Percentiles rank a stretch among this genome's conserved stretches.
phyloP scores from a whole-genome alignment of 2,888 invertebrate genomes.

The Erebia aethiops region DNA sequence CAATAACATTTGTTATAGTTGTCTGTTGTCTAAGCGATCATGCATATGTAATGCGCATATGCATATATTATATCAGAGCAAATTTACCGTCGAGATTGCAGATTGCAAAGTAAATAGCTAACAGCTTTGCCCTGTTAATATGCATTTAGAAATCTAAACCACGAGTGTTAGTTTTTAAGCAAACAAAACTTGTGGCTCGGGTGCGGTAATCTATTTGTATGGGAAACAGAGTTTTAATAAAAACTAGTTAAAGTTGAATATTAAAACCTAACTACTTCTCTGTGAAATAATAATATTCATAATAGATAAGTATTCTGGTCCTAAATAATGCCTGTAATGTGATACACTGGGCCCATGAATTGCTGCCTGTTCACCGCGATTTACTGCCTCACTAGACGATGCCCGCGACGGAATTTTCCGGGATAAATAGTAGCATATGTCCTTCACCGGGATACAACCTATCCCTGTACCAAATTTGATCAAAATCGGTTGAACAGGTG shows the following conservation, averaged over 20 bases:
- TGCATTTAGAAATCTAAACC: slow-evolving; percentile 4
- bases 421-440: too few species aligned
- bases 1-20: not conserved
- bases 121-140: not conserved
- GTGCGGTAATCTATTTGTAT: not conserved
- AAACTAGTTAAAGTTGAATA: not conserved
- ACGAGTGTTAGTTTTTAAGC: not conserved
- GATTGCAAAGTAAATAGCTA: slow-evolving; percentile 8
- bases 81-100: slow-evolving; percentile 4
- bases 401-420: too few species aligned
- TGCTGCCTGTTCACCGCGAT: too few species aligned
- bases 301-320: not conserved
- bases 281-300: not conserved
- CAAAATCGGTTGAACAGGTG: too few species aligned
- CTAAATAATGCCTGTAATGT: too few species aligned
- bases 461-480: too few species aligned
- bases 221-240: not conserved
- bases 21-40: not conserved
- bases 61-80: not conserved
- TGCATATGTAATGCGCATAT: slow-evolving; percentile 5
- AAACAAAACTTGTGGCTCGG: not conserved
- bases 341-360: too few species aligned
- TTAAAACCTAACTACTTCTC: not conserved
- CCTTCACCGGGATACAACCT: too few species aligned
- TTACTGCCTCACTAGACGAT: too few species aligned